A percentile compares a stretch with the other conserved stretches of the same genome.
Evolutionary conservation across 2,797 vertebrate genomes (phyloP).

Genomic region (Spondyliosoma cantharus): DNA sequence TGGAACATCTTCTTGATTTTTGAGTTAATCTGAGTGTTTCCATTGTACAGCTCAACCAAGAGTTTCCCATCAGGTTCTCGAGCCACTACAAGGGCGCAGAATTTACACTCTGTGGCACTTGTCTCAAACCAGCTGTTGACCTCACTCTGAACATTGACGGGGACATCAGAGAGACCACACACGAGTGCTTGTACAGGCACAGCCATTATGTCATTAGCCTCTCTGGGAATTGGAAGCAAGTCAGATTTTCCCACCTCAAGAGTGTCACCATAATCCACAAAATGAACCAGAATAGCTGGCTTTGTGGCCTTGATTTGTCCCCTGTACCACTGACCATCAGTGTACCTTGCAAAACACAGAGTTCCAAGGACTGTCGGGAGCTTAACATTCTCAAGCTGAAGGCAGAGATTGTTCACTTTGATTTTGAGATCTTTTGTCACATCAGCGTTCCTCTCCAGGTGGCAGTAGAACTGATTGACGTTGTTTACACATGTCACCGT

Average conservation of each 20-base stretch:
- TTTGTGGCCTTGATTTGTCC: constrained; percentile 83
- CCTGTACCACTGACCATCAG: constrained; percentile 92
- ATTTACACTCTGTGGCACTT: constrained; percentile 77
- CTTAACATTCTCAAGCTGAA: constrained; percentile 71
- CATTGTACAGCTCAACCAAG: constrained; percentile 90
- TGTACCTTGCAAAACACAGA: constrained; percentile 92
- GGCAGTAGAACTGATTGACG: constrained; percentile 90
- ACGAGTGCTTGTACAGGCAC: constrained; percentile 92
- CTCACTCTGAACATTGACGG: constrained; percentile 79
- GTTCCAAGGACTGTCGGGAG: constrained; percentile 75
- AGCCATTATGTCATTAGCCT: constrained; percentile 88
- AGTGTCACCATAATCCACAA: constrained; percentile 96
- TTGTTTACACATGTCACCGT: constrained; percentile 86
- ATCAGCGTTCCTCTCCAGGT: constrained; percentile 85
- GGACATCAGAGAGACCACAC: constrained; percentile 89
- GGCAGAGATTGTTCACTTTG: constrained; percentile 80
- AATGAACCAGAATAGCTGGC: constrained; percentile 85
- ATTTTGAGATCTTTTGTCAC: constrained; percentile 82
- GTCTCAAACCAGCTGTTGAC: constrained; percentile 88
- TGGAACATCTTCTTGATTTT: constrained; percentile 85
- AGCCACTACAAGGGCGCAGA: constrained; percentile 89
- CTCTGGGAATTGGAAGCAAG: constrained; percentile 87
- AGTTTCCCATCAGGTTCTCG: constrained; percentile 90
- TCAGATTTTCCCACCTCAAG: constrained; percentile 82
- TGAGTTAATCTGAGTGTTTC: constrained; percentile 86